Percentiles rank a stretch among this genome's conserved stretches.
Evolutionary conservation across 2,797 vertebrate species (phyloP).

Genomic region (Smutsia temminckii): DNA sequence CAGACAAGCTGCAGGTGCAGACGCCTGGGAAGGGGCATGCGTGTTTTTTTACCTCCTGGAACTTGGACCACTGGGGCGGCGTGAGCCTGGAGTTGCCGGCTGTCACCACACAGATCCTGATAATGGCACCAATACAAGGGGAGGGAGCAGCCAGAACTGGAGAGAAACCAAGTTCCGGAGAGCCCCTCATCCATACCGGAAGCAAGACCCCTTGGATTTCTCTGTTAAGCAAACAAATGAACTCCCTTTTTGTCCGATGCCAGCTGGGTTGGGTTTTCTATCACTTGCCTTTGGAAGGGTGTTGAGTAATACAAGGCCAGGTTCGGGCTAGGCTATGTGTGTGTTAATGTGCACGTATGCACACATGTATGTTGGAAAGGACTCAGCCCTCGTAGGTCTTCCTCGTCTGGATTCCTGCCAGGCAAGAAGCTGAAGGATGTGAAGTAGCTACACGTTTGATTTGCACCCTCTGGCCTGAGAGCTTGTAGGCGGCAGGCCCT

Average conservation of each 20-base stretch:
- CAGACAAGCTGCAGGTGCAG: rapidly evolving
- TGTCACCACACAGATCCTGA: background rate
- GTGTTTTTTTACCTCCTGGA: background rate
- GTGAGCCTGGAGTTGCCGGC: background rate
- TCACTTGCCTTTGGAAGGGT: background rate
- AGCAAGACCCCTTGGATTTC: background rate
- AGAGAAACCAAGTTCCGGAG: background rate
- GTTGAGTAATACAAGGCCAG: too few relatives aligned
- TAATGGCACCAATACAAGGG: background rate
- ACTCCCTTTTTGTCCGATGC: background rate
- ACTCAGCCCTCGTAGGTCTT: background rate
- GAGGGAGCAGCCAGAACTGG: background rate
- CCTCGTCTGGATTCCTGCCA: background rate
- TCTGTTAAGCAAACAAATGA: background rate
- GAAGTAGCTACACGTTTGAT: background rate
- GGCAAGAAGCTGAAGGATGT: too few relatives aligned
- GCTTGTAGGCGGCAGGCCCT: too few relatives aligned
- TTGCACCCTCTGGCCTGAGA: background rate
- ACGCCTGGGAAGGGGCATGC: background rate
- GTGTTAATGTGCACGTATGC: background rate
- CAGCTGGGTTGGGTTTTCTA: background rate
- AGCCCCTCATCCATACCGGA: background rate
- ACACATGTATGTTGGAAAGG: background rate
- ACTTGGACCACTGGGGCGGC: background rate
- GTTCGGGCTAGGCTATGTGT: rapidly evolving